Evolutionary conservation across 2,888 invertebrate species (phyloP), one percentile per base, ranked within the genome.

Genomic region (Phytoseiulus persimilis): DNA sequence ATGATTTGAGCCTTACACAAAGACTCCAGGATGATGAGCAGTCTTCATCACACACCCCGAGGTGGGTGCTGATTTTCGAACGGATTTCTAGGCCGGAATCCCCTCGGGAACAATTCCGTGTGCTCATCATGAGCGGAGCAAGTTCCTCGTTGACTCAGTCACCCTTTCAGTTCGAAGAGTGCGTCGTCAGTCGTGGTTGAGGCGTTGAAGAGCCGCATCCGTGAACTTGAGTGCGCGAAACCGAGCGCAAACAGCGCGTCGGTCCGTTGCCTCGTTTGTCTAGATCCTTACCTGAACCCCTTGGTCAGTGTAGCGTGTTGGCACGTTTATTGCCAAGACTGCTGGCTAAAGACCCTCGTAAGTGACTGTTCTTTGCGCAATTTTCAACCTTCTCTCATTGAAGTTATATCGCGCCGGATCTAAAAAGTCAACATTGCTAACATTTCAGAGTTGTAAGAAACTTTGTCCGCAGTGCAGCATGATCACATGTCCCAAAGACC

Each of bases 401-500:
- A n/a, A n/a, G n/a, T n/a, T n/a, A n/a, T n/a, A n/a, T n/a, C n/a
- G n/a, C n/a, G n/a, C n/a, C 39, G 39, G 39, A 3, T 39, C 39
- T 39, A 9, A 83, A 84, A 83, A n/a, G 45, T 32, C 28, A 31
- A 83, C 32, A 6, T 39, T 39, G 39, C 39, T 39, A 3, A 39
- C 9, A 3, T 92, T 93, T 18, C 93, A 95, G 95, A 95, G 96
- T 83, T 96, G 96, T 0, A 96, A 97, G 93, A 97, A 97, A 92
- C 95, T 97, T 14, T 98, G 97, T 92, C 98, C 98, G 0, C 97
- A 97, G 92, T 98, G 97, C 93, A 97, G 97, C 93, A 96, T 96
- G 93, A 97, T 97, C 91, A 97, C 97, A 2, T 96, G 96, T 0
- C 95, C 97, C 0, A 94, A 95, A 90, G 97, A 98, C 93, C 93